Evolutionary conservation across 2,113 vertebrate genomes (phyloP), one percentile per base, ranked within the genome.

Genomic region (Prolemur simus): DNA sequence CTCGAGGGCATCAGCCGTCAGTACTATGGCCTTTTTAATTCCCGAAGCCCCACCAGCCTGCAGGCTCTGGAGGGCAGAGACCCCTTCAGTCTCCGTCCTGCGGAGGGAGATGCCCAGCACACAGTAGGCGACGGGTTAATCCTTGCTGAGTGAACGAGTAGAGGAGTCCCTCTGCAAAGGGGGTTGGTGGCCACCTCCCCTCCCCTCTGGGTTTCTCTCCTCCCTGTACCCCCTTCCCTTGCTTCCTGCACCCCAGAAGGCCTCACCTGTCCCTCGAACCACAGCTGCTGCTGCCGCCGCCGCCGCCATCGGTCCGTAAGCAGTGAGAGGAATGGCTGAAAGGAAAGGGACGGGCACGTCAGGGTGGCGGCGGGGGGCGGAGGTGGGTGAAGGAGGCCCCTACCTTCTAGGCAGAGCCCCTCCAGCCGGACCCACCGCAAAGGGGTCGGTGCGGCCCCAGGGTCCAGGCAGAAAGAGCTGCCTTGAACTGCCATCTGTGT

Each of bases 281-380:
- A 99, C 99, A 15, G 99, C 99, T 0, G 99, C 99, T 0, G 99
- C 99, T 0, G 99, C 99, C 0, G 99, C 99, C 0, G 99, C 99
- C 0, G 99, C 99, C 0, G 99, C 99, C 99, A 99, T 99, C 34
- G 99, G 99, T 98, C 99, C 99, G 0, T 99, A 99, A 0, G 99
- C 99, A 42, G 99, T 99, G 97, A 99, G 99, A 96, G 99, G 99
- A 97, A 99, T 99, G 91, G 99, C 99, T 99, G 95, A 20, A 98
- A 98, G 87, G 97, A 66, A 99, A 97, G 86, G 84, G 60, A 56
- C 0, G 13, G 68, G 66, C 42, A 5, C 20, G 5, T 97, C 71
- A 93, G 95, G 0, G 4, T 25, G 93, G 76, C 37, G 2, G 0
- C 20, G 42, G 27, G 58, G 77, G 20, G 17, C 37, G 45, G 77